phyloP scores from a whole-genome alignment of 2,113 vertebrate species.

The Meles meles region DNA sequence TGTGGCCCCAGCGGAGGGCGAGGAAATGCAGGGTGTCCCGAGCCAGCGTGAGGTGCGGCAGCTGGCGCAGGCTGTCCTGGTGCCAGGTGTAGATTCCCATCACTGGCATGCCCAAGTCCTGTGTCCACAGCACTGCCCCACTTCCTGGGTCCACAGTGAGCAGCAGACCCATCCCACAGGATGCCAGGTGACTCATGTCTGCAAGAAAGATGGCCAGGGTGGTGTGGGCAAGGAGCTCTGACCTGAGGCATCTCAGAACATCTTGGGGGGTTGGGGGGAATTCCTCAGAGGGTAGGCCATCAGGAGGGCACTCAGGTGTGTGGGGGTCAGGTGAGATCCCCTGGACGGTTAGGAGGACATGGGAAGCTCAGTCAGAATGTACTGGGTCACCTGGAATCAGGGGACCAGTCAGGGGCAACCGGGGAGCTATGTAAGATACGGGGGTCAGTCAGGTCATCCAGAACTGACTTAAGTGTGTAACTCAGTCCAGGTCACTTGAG shows the following conservation, averaged over 20 bases:
- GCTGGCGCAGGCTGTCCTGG: slow-evolving; percentile 89
- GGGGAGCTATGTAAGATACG: neutral
- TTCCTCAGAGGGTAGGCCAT: neutral
- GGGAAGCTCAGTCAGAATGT: neutral
- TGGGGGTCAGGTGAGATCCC: neutral
- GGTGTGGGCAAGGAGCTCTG: neutral
- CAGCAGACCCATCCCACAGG: slow-evolving; percentile 93
- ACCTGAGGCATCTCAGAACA: neutral
- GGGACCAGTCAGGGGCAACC: neutral
- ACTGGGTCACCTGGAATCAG: neutral
- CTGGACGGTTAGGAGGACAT: neutral
- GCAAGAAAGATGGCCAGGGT: slow-evolving; percentile 12
- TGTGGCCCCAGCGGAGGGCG: slow-evolving; percentile 89
- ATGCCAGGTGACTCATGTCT: slow-evolving; percentile 94
- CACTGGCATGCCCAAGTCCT: slow-evolving; percentile 93
- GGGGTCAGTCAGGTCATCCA: neutral
- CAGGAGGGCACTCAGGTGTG: neutral
- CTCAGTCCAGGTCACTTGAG: neutral
- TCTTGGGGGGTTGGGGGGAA: neutral
- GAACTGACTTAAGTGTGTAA: neutral
- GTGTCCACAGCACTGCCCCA: slow-evolving; percentile 93
- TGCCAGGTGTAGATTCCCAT: slow-evolving; percentile 92
- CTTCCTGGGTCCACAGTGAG: slow-evolving; percentile 92
- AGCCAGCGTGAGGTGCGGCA: slow-evolving; percentile 93
- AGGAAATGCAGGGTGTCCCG: slow-evolving; percentile 95